Conservation (phyloP, 37 sponge, comb jelly and placozoan species). For the Theonella swinhoei region DNA sequence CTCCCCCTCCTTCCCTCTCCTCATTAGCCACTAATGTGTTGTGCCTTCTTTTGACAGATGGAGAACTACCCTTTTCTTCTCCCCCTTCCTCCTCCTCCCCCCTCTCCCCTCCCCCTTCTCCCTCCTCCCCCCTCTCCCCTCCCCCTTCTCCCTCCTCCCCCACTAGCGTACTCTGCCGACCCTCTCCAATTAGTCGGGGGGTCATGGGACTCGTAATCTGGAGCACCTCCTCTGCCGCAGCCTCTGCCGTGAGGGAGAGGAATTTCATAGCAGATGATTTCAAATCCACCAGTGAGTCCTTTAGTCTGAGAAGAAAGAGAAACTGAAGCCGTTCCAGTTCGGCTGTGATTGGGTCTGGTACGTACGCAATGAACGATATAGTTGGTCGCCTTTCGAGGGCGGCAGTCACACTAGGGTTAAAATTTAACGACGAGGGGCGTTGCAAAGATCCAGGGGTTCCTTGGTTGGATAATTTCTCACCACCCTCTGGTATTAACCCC, state of each 20-base stretch:
- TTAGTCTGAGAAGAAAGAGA: conserved; percentile 60
- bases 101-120: neutral
- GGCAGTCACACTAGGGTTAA: neutral
- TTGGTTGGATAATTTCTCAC: neutral
- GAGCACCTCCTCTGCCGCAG: neutral
- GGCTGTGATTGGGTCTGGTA: conserved; percentile 9
- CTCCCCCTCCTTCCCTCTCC: no score
- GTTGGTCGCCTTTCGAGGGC: neutral
- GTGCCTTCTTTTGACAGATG: no score
- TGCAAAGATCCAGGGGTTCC: neutral
- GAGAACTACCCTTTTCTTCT: neutral
- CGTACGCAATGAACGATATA: conserved; percentile 43
- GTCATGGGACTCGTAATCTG: neutral
- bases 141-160: neutral
- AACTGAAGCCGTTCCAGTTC: conserved; percentile 58
- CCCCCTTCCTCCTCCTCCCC: neutral
- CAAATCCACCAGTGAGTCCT: conserved; percentile 64
- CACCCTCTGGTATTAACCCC: neutral
- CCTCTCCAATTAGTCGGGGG: neutral
- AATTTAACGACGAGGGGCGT: neutral
- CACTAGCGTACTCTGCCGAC: neutral
- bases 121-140: neutral
- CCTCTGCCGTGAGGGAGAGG: neutral
- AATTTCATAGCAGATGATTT: conserved; percentile 36
- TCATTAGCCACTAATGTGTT: no score